phyloP scores from a whole-genome alignment of 2,113 vertebrate species.

The Bubo scandiacus region DNA sequence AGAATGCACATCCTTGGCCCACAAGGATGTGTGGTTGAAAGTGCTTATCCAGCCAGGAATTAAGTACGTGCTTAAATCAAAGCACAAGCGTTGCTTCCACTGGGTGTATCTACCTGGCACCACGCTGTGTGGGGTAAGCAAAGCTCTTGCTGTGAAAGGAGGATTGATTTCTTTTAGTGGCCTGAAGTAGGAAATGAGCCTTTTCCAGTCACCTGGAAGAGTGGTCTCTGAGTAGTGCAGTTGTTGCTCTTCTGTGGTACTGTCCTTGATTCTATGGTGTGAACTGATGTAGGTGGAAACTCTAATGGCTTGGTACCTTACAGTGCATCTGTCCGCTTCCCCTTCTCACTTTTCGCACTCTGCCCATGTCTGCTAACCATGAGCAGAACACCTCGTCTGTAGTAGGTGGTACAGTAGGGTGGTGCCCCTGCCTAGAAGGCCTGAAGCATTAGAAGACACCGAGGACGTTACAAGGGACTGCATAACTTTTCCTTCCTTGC shows the following conservation, averaged over 20 bases:
- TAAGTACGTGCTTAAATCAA: background rate
- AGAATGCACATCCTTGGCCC: background rate
- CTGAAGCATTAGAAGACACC: background rate
- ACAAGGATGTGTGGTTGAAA: background rate
- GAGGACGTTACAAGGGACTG: background rate
- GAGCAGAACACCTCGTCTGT: background rate
- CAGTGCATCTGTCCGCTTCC: background rate
- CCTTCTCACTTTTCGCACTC: background rate
- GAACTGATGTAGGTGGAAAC: background rate
- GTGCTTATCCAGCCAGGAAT: background rate
- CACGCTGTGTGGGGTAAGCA: background rate
- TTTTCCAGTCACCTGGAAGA: background rate
- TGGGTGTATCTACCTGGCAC: background rate
- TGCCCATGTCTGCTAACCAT: accelerated
- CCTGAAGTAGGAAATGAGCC: background rate
- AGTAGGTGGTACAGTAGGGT: accelerated
- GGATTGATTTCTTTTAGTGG: background rate
- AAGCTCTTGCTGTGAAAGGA: background rate
- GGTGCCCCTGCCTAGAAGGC: background rate
- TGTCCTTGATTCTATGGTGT: background rate
- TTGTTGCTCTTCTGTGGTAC: background rate
- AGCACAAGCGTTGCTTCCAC: background rate
- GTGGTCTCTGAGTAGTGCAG: background rate
- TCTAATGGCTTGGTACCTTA: background rate
- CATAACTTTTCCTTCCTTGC: background rate